Evolutionary conservation across 2,888 invertebrate species (phyloP).

Genomic region (Lutraria lutraria): DNA sequence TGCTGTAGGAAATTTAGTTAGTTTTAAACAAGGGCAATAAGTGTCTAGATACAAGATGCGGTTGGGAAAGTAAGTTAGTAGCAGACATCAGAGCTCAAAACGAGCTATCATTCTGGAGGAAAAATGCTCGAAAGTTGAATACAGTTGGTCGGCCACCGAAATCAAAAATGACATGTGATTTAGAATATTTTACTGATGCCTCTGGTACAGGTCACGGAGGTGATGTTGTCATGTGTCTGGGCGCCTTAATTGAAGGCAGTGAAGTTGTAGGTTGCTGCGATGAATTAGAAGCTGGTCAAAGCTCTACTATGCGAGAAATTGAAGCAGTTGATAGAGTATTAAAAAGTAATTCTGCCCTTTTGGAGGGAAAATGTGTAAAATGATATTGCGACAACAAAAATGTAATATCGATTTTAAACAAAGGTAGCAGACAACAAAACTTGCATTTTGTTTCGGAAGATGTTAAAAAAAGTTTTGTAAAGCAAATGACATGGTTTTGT

Average conservation of each 20-base stretch:
- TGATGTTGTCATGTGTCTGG: constrained; percentile 35
- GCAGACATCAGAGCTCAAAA: constrained; percentile 15
- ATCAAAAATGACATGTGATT: neutral
- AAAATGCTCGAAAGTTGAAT: neutral
- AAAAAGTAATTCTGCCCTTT: neutral
- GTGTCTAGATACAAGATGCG: constrained; percentile 37
- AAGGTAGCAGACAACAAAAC: constrained; percentile 37
- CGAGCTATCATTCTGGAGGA: neutral
- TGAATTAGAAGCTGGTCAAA: constrained; percentile 6
- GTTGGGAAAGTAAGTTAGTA: constrained; percentile 48
- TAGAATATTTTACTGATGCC: neutral
- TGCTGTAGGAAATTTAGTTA: constrained; percentile 43
- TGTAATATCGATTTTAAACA: constrained; percentile 35
- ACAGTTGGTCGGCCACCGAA: neutral
- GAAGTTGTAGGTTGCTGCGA: constrained; percentile 14
- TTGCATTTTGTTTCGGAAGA: constrained; percentile 36
- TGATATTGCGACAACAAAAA: constrained; percentile 42
- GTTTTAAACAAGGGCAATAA: constrained; percentile 38
- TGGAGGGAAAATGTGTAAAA: constrained; percentile 8
- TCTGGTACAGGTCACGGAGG: constrained; percentile 22
- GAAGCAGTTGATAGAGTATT: constrained; percentile 30
- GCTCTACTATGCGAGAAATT: constrained; percentile 44
- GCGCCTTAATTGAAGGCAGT: constrained; percentile 32
- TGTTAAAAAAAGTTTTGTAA: constrained; percentile 35
- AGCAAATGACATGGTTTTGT: neutral